Conservation (phyloP, 2,888 invertebrate genomes). For the Leptopilina syphax region DNA sequence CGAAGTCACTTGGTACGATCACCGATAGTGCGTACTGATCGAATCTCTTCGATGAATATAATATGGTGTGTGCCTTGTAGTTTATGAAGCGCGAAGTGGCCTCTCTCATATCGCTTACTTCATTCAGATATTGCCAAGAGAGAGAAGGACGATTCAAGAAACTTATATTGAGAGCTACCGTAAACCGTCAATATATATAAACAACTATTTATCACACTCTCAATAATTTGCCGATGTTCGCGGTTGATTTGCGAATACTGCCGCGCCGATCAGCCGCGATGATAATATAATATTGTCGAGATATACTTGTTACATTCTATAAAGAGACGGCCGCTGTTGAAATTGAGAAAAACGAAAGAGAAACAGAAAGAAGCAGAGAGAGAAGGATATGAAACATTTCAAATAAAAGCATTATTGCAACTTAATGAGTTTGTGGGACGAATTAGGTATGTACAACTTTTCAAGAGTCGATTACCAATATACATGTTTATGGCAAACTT, state of each 20-base stretch:
- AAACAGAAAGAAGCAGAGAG: neutral
- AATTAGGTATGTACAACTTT: constrained; percentile 3
- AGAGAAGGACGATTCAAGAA: constrained; percentile 19
- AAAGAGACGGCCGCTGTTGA: neutral
- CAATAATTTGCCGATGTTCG: constrained; percentile 40
- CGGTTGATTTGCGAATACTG: constrained; percentile 33
- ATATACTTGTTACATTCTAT: constrained; percentile 29
- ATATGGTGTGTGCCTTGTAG: constrained; percentile 21
- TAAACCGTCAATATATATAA: constrained; percentile 18
- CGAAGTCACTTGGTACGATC: constrained; percentile 40
- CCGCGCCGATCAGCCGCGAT: neutral
- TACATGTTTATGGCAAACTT: constrained; percentile 4
- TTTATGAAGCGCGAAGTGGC: constrained; percentile 35
- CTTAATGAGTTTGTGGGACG: constrained; percentile 10
- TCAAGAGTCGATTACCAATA: neutral
- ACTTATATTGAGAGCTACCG: constrained; percentile 30
- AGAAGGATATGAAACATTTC: neutral
- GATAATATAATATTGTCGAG: constrained; percentile 32
- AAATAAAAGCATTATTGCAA: constrained; percentile 1
- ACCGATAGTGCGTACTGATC: constrained; percentile 35
- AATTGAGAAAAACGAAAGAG: neutral
- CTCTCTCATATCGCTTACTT: neutral
- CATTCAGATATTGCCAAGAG: constrained; percentile 19
- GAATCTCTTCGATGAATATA: constrained; percentile 32
- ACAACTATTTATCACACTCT: neutral